These are phyloP conservation scores for Drosophila guanche DNA, from an alignment of 1,140 invertebrate species.

Conservation along the genomic window DNA sequence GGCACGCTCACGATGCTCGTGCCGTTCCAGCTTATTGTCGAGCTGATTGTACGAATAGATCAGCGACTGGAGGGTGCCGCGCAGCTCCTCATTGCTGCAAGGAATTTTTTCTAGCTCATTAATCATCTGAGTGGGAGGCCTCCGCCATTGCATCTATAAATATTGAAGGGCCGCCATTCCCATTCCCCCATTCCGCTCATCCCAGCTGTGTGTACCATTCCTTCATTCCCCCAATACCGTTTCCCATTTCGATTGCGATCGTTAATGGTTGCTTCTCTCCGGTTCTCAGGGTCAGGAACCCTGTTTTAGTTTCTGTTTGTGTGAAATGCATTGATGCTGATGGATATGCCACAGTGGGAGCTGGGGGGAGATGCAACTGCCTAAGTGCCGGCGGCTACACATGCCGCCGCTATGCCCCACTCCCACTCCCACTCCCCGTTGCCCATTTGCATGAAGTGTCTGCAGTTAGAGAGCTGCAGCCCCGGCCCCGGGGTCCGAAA, in stretches of 20 bases:
- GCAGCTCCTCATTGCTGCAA: conserved; percentile 91
- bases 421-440: conserved; percentile 21
- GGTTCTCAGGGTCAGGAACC: conserved; percentile 73
- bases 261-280: conserved; percentile 15
- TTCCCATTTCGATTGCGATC: conserved; percentile 17
- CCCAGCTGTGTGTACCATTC: not conserved
- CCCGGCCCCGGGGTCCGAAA: conserved; percentile 49
- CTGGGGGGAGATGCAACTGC: conserved; percentile 14
- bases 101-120: conserved; percentile 40
- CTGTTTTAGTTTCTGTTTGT: conserved; percentile 60
- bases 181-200: conserved; percentile 8
- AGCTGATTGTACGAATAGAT: conserved; percentile 91
- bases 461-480: conserved; percentile 13
- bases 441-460: conserved; percentile 67
- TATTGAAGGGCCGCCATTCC: conserved; percentile 26
- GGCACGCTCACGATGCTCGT: conserved; percentile 91
- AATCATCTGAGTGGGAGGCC: conserved; percentile 38
- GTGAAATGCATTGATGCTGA: conserved; percentile 67
- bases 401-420: conserved; percentile 28
- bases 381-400: conserved; percentile 41
- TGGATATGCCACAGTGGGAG: conserved; percentile 35
- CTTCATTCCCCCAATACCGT: not conserved
- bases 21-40: conserved; percentile 92
- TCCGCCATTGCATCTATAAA: conserved; percentile 46
- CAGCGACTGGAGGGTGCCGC: conserved; percentile 91